Conservation (phyloP, 2,113 vertebrate species). For the Zootoca vivipara region DNA sequence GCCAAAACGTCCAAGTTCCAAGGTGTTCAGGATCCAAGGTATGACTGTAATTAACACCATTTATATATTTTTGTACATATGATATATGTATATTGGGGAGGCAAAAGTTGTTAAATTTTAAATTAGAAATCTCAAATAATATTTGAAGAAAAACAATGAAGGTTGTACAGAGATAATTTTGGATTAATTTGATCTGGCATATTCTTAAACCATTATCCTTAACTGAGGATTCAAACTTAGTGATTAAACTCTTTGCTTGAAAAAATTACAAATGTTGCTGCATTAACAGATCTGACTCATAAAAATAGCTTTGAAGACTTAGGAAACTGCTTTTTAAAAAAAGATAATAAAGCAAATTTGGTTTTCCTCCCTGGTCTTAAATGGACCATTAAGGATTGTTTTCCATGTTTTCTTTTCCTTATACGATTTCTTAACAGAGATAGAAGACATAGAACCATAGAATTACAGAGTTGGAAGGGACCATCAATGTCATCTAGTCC, state of each 20-base stretch:
- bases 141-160: neutral
- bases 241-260: neutral
- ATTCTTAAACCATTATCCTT: conserved; percentile 18
- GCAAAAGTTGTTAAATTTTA: neutral
- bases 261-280: neutral
- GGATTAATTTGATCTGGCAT: conserved; percentile 9
- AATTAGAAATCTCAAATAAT: neutral
- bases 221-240: neutral
- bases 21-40: no score
- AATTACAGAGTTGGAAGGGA: no score
- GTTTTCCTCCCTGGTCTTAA: neutral
- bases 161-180: conserved; percentile 2
- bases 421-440: neutral
- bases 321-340: neutral
- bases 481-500: no score
- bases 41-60: neutral
- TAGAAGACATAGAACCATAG: no score
- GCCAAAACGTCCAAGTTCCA: no score
- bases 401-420: neutral
- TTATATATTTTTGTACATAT: neutral
- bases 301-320: neutral
- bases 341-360: no score
- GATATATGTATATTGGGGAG: neutral
- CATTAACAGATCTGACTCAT: neutral
- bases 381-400: neutral